These are phyloP conservation scores for Brachyopa scutellaris DNA, from an alignment of 2,888 invertebrate species.

Conservation along the genomic window DNA sequence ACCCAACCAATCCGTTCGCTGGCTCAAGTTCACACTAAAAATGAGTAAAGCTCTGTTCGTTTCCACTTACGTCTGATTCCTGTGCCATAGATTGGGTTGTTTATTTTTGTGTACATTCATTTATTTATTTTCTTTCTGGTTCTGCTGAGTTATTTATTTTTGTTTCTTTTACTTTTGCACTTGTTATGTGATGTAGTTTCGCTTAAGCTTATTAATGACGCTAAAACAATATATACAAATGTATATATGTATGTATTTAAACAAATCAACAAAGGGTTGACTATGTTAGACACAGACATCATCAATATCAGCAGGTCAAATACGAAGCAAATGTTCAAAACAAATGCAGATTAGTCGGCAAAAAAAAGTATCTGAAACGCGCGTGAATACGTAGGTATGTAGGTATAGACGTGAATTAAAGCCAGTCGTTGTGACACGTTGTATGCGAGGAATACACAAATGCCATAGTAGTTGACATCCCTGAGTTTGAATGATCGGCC, in stretches of 20 bases:
- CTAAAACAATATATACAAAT: too few species aligned
- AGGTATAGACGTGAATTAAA: neutral
- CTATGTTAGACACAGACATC: neutral
- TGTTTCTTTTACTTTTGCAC: constrained; percentile 25
- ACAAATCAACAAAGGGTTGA: constrained; percentile 51
- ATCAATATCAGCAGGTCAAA: neutral
- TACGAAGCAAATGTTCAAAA: constrained; percentile 36
- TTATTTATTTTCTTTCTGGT: constrained; percentile 38
- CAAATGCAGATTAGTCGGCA: constrained; percentile 21
- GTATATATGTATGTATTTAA: too few species aligned
- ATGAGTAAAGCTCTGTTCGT: constrained; percentile 64
- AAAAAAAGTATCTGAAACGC: constrained; percentile 18
- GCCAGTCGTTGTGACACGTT: too few species aligned
- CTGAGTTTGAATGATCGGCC: constrained; percentile 21
- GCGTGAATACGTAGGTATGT: constrained; percentile 18
- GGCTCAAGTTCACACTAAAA: constrained; percentile 70
- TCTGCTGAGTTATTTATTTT: constrained; percentile 32
- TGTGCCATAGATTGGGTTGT: constrained; percentile 48
- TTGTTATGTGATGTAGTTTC: constrained; percentile 64
- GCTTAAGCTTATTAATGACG: constrained; percentile 73
- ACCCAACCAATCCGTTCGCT: constrained; percentile 60
- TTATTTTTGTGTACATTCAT: constrained; percentile 64
- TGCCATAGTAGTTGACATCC: constrained; percentile 29
- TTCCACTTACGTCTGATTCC: constrained; percentile 50
- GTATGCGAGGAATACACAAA: too few species aligned